These are phyloP conservation scores for Ichneumon xanthorius DNA, from an alignment of 2,888 invertebrate species.

Conservation along the genomic window DNA sequence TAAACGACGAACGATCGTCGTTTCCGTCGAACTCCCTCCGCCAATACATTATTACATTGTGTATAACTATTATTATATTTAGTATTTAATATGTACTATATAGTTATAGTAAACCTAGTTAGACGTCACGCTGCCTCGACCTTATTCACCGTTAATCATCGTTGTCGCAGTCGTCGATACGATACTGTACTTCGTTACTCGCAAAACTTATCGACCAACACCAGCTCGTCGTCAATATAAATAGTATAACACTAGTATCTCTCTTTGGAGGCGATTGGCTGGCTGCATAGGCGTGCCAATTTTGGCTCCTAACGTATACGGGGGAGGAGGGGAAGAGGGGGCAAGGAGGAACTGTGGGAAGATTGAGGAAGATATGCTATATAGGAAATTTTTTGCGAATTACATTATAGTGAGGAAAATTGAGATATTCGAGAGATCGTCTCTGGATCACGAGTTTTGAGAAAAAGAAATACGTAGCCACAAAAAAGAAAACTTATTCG, in stretches of 20 bases:
- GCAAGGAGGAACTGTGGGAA: constrained; percentile 49
- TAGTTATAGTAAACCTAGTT: constrained; percentile 49
- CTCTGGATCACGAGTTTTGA: not conserved
- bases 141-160: constrained; percentile 34
- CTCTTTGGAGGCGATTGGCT: constrained; percentile 78
- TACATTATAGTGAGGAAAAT: constrained; percentile 13
- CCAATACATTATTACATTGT: constrained; percentile 15
- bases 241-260: constrained; percentile 77
- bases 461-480: constrained; percentile 4
- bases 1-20: constrained; percentile 29
- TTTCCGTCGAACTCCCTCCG: constrained; percentile 14
- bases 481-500: not conserved
- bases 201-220: constrained; percentile 36
- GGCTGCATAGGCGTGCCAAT: constrained; percentile 68
- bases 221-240: constrained; percentile 69
- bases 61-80: constrained; percentile 44
- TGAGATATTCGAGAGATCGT: constrained; percentile 13
- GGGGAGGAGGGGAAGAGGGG: constrained; percentile 66
- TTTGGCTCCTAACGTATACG: constrained; percentile 66
- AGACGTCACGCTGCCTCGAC: constrained; percentile 50
- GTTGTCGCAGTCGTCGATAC: constrained; percentile 18
- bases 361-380: constrained; percentile 56
- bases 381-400: constrained; percentile 21
- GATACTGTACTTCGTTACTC: constrained; percentile 48
- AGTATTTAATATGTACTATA: constrained; percentile 17